phyloP scores from a whole-genome alignment of 92 coral and sea anemone genomes.

The Palythoa heliodiscus region DNA sequence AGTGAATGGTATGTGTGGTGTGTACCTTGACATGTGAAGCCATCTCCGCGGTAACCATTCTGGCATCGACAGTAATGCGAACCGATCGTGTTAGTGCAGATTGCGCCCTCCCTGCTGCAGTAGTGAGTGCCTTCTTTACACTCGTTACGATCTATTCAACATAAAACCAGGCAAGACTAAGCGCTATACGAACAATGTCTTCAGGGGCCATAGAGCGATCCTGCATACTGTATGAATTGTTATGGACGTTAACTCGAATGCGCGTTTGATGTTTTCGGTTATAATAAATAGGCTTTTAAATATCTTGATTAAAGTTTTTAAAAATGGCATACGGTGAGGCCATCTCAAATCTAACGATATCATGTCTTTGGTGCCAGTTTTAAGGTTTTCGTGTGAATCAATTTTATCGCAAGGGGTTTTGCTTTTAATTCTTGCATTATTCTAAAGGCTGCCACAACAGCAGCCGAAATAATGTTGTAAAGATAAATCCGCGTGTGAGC shows the following conservation, averaged over 20 bases:
- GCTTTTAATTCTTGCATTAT: too few species aligned
- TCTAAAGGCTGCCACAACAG: too few species aligned
- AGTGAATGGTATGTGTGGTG: background rate
- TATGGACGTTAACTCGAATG: slow-evolving; percentile 15
- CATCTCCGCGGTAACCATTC: slow-evolving; percentile 53
- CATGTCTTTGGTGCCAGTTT: too few species aligned
- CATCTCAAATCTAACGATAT: background rate
- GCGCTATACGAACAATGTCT: slow-evolving; percentile 17
- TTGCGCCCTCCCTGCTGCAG: slow-evolving; percentile 48
- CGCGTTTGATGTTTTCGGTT: slow-evolving; percentile 12
- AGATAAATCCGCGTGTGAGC: too few species aligned
- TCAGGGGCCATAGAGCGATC: slow-evolving; percentile 5
- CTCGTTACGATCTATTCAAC: slow-evolving; percentile 51
- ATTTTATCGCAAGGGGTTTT: too few species aligned
- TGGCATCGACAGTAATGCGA: slow-evolving; percentile 54
- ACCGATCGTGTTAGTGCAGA: slow-evolving; percentile 56
- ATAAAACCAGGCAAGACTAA: slow-evolving; percentile 27
- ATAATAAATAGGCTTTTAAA: background rate
- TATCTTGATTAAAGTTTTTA: background rate
- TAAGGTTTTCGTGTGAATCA: too few species aligned
- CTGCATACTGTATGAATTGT: slow-evolving; percentile 12
- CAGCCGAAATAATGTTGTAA: too few species aligned
- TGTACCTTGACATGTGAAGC: slow-evolving; percentile 53
- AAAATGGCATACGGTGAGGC: background rate
- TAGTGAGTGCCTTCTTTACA: slow-evolving; percentile 44